Evolutionary conservation across 2,888 invertebrate species (phyloP), one percentile per base, ranked within the genome.

Genomic region (Tipula lateralis): DNA sequence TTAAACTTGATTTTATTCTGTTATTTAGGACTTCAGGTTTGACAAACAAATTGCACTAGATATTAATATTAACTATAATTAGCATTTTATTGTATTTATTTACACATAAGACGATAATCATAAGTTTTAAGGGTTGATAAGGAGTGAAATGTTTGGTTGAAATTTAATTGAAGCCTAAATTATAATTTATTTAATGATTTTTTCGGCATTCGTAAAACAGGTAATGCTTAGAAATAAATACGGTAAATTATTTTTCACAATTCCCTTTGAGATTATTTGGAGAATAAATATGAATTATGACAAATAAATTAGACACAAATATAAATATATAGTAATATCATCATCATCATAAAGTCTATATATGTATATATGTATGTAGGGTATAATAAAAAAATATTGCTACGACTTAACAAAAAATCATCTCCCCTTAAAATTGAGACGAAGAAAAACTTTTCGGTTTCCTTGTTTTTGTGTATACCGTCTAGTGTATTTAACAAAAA

Each of bases 401-500:
- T 66, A 66, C 7, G 13, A 0, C 19, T 12, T 66, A 50, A 50
- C 13, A 66, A 3, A n/a, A 44, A 16, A 44, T n/a, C 9, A 24
- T 66, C 66, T 24, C 24, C 66, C 66, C 66, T 66, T 50, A 24
- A 66, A 66, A 66, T 19, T 44, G 44, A 9, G 2, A 24, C 66
- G 66, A 66, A 24, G 66, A 66, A 12, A 39, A 66, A 24, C 1
- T 24, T 19, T 50, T 50, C 50, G 7, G 2, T 66, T 66, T 66
- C 9, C 66, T 66, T 66, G 24, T 24, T 24, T 66, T 9, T 7
- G 9, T 24, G 3, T 24, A 24, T 66, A 66, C 24, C 66, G 66
- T 66, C 24, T 66, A 66, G 66, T 66, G 66, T 66, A 66, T 24
- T 66, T 66, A 66, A 66, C 66, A 66, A 66, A 66, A 66, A 66